A percentile compares a stretch with the other conserved stretches of the same genome.
phyloP scores from a whole-genome alignment of 2,888 invertebrate species.

The Drosophila diplacantha region DNA sequence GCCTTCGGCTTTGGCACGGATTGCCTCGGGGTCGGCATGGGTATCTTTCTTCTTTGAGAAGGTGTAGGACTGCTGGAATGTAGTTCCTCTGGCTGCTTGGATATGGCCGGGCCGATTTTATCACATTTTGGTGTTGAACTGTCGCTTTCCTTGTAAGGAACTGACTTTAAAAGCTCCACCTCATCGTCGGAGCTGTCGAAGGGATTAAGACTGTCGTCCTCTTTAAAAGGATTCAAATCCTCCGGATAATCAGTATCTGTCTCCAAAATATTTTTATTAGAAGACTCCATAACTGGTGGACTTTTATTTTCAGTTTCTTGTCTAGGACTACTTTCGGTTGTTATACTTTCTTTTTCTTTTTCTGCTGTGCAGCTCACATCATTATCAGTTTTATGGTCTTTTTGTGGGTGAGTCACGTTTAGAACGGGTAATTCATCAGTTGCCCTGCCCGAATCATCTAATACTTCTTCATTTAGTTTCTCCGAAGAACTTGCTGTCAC shows the following conservation, averaged over 20 bases:
- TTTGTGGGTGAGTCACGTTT: background rate
- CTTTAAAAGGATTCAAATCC: slow-evolving; percentile 90
- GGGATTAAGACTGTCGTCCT: slow-evolving; percentile 80
- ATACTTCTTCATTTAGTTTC: slow-evolving; percentile 5
- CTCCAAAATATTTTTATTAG: slow-evolving; percentile 1
- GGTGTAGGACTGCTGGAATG: slow-evolving; percentile 16
- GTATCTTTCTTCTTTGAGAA: slow-evolving; percentile 19
- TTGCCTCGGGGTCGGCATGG: slow-evolving; percentile 20
- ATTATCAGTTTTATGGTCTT: slow-evolving; percentile 6
- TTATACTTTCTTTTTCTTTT: slow-evolving; percentile 9
- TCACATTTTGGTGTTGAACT: slow-evolving; percentile 2
- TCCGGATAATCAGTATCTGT: slow-evolving; percentile 81
- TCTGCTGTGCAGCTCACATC: background rate
- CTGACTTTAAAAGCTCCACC: slow-evolving; percentile 55
- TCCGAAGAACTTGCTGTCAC: background rate
- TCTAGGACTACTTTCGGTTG: slow-evolving; percentile 8
- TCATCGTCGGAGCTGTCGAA: slow-evolving; percentile 85
- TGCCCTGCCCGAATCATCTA: background rate
- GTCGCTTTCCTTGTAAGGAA: slow-evolving; percentile 62
- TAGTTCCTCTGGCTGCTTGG: slow-evolving; percentile 14
- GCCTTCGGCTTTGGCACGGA: slow-evolving; percentile 10
- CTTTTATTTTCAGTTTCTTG: background rate
- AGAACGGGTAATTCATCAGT: background rate
- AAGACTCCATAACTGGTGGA: slow-evolving; percentile 3
- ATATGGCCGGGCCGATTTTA: slow-evolving; percentile 12